Base-by-base conservation (phyloP, 2,797 vertebrate genomes). In the Danio jaintianensis region DNA sequence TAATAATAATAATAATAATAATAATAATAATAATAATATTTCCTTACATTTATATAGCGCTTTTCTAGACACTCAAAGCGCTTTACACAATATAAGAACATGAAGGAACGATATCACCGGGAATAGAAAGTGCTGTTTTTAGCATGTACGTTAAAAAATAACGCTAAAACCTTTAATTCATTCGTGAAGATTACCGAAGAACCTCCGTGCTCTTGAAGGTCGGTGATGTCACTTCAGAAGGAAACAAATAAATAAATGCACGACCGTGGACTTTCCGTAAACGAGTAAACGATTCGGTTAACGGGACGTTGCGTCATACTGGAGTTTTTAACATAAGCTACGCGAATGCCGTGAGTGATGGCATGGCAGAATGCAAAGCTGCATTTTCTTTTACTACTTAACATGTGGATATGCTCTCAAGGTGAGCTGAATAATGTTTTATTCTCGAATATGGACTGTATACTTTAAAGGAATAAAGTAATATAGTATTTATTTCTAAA, bases 361-460 rank as follows among this genome's bases (percentile, higher is more conserved):
- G 81, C 76, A 67, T 75, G 78, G 76, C 20, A 11, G n/a, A 29
- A 38, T 48, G 50, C 64, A 4, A 56, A 68, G 9, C 2, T 76
- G 6, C 48, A n/a, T 7, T 40, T 76, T 4, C 4, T 64, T 36
- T 6, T 18, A 6, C 7, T 75, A 2, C 22, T 63, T 10, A 18
- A 62, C 55, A 0, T 38, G 20, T 82, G 77, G 42, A 43, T 66
- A 1, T 78, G 20, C 52, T 15, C 36, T 71, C 20, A 55, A 13
- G 82, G 85, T 86, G 18, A 78, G 85, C 9, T 10, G 52, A 4
- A 20, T n/a, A 1, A 29, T 29, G 29, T 1, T 29, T 29, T 29
- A 29, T 29, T 29, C 29, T 29, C 3, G 29, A 29, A 29, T 29
- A 29, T 29, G 29, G 29, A 29, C 29, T 29, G 1, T 29, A 3